Conservation (phyloP, 2,797 vertebrate species). For the Acanthis flammea region DNA sequence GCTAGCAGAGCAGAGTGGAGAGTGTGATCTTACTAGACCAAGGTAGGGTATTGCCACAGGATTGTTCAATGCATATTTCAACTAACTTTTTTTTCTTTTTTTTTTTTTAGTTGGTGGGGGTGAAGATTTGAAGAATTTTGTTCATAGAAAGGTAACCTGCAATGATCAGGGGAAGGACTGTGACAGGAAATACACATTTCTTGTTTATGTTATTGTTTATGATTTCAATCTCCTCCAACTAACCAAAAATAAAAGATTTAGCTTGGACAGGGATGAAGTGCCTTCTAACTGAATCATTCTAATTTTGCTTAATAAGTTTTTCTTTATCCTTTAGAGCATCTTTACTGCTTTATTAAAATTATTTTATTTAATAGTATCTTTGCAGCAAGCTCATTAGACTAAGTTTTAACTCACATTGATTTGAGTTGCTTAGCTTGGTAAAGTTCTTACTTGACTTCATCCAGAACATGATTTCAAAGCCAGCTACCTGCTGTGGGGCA, state of each 20-base stretch:
- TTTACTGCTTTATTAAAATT: neutral
- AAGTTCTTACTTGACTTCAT: neutral
- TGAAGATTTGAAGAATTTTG: neutral
- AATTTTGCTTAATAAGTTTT: neutral
- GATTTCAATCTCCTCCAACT: neutral
- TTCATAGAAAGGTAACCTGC: neutral
- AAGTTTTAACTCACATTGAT: neutral
- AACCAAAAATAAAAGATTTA: neutral
- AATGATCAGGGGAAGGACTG: neutral
- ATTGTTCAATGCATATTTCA: neutral
- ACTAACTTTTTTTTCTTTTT: neutral
- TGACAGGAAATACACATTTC: neutral
- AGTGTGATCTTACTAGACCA: neutral
- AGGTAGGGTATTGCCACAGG: neutral
- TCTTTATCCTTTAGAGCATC: neutral
- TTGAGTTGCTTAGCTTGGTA: neutral
- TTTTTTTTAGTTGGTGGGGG: accelerated
- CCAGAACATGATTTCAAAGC: neutral
- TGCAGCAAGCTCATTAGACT: neutral
- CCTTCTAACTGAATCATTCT: neutral
- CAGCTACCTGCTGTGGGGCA: neutral
- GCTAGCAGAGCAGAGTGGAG: neutral
- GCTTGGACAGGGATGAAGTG: neutral
- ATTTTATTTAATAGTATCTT: neutral
- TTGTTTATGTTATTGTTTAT: neutral